These are phyloP conservation scores for Phragmatobia fuliginosa DNA, from an alignment of 2,888 invertebrate species.

Conservation along the genomic window DNA sequence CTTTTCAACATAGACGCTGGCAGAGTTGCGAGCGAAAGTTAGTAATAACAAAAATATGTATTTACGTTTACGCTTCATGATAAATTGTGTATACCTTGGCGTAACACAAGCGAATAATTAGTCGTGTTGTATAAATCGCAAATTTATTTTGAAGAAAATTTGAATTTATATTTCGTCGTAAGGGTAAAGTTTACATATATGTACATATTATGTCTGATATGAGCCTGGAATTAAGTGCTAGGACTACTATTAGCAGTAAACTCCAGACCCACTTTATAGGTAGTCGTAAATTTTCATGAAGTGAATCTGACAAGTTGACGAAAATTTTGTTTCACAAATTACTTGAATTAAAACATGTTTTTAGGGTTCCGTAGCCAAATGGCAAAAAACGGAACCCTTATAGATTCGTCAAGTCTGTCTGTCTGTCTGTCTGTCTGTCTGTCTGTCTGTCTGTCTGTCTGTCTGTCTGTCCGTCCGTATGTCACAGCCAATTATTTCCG, in stretches of 20 bases:
- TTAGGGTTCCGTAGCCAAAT: too few relatives aligned
- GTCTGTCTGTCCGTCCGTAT: too few relatives aligned
- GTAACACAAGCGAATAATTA: background rate
- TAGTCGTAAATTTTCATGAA: background rate
- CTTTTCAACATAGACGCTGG: too few relatives aligned
- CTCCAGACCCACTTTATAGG: background rate
- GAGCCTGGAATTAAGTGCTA: background rate
- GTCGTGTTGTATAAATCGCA: background rate
- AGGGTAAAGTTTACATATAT: background rate
- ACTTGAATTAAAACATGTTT: too few relatives aligned
- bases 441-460: too few relatives aligned
- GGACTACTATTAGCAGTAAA: background rate
- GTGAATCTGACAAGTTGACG: background rate
- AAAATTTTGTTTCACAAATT: background rate
- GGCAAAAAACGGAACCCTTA: too few relatives aligned
- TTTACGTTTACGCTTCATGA: background rate
- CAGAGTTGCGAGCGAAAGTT: too few relatives aligned
- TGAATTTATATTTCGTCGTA: background rate
- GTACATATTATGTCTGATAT: background rate
- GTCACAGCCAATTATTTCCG: too few relatives aligned
- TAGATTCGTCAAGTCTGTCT: too few relatives aligned
- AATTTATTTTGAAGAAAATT: background rate
- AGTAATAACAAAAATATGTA: background rate
- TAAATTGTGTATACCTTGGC: background rate
- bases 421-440: too few relatives aligned